Conservation (phyloP, 2,888 invertebrate genomes). For the Parnassius orleans region DNA sequence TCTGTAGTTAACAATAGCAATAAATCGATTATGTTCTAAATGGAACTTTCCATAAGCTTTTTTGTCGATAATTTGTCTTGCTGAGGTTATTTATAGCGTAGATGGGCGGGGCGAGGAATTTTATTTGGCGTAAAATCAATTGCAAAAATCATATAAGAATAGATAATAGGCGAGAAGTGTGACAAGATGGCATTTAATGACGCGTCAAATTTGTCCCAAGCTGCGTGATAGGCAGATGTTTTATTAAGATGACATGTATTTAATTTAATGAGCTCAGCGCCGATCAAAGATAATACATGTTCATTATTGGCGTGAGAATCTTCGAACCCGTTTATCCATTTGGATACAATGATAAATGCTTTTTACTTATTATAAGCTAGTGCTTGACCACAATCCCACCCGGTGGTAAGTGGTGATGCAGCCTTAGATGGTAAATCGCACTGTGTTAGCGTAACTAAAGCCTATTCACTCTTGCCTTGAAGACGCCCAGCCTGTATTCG, state of each 20-base stretch:
- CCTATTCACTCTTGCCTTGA: too few species aligned
- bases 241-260: neutral
- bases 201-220: conserved; percentile 51
- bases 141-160: conserved; percentile 68
- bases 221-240: conserved; percentile 53
- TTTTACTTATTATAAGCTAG: too few species aligned
- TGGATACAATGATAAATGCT: too few species aligned
- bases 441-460: too few species aligned
- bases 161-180: conserved; percentile 74
- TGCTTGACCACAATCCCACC: too few species aligned
- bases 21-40: neutral
- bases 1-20: conserved; percentile 15
- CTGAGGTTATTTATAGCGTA: conserved; percentile 40
- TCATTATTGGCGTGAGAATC: too few species aligned
- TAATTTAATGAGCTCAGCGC: too few species aligned
- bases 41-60: neutral
- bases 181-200: conserved; percentile 62
- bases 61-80: conserved; percentile 24
- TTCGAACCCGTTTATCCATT: too few species aligned
- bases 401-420: too few species aligned
- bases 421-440: too few species aligned
- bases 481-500: too few species aligned
- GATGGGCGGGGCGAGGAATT: conserved; percentile 49
- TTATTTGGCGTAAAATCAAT: conserved; percentile 67
- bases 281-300: too few species aligned